Conservation (phyloP, 1,140 invertebrate genomes). For the Lepidurus couesii region DNA sequence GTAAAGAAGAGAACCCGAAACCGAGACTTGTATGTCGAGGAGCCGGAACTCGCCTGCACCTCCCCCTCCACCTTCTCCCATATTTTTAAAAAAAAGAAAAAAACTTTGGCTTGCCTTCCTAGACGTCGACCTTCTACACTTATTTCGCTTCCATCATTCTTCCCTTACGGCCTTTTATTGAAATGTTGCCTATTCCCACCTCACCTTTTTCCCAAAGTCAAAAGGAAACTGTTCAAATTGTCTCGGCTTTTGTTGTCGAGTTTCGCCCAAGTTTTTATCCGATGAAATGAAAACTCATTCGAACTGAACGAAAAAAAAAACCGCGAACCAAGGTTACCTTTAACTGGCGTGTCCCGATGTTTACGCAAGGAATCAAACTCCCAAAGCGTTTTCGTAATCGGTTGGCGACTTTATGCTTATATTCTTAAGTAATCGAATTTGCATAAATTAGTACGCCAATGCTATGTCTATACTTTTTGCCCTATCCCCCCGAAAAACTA, state of each 20-base stretch:
- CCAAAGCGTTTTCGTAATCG: no score
- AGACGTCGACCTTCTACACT: neutral
- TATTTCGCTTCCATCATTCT: neutral
- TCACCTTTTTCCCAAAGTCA: neutral
- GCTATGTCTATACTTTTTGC: no score
- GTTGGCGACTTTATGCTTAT: no score
- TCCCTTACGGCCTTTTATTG: neutral
- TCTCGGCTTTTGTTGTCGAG: neutral
- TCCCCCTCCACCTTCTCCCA: no score
- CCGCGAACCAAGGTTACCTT: neutral
- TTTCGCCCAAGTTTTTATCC: neutral
- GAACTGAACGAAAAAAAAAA: neutral
- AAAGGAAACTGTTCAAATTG: neutral
- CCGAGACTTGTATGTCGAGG: no score
- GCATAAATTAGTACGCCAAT: no score
- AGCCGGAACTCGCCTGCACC: no score
- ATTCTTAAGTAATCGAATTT: no score
- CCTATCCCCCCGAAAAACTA: no score
- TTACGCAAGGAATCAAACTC: neutral
- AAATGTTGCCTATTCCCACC: neutral
- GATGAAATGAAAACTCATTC: neutral
- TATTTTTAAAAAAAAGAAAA: no score
- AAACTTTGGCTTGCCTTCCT: neutral
- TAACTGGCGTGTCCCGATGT: neutral
- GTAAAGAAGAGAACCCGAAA: no score